Conservation (phyloP, 2,888 invertebrate genomes). For the Euplagia quadripunctaria region DNA sequence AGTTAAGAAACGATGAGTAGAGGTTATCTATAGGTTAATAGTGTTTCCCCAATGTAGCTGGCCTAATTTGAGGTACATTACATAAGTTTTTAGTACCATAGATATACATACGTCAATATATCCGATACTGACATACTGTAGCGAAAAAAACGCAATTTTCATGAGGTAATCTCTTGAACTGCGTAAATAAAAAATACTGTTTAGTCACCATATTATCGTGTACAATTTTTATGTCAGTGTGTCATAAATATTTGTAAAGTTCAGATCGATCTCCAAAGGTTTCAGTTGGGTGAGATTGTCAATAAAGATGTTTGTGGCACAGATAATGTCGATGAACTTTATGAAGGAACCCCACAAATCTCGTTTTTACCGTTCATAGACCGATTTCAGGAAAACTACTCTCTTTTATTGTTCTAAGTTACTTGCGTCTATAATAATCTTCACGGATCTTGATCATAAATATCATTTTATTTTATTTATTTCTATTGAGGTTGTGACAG, state of each 20-base stretch:
- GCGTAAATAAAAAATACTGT: not conserved
- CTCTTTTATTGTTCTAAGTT: constrained; percentile 8
- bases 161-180: not conserved
- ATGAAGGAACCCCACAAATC: not conserved
- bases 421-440: not conserved
- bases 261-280: constrained; percentile 25
- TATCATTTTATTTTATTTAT: not conserved
- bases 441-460: not conserved
- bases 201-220: not conserved
- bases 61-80: too few relatives aligned
- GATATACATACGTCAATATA: too few relatives aligned
- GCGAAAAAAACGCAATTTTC: not conserved
- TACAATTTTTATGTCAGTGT: constrained; percentile 1
- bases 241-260: constrained; percentile 5
- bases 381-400: not conserved
- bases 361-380: not conserved
- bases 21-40: too few relatives aligned
- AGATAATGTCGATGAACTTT: constrained; percentile 14
- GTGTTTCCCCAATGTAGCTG: too few relatives aligned
- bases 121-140: not conserved
- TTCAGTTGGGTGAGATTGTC: constrained; percentile 16
- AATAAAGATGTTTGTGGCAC: constrained; percentile 42
- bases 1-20: too few relatives aligned
- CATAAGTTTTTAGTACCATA: too few relatives aligned
- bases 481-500: not conserved